A percentile compares a stretch with the other conserved stretches of the same genome.
phyloP scores from a whole-genome alignment of 2,888 invertebrate genomes.

The Archips xylosteana region DNA sequence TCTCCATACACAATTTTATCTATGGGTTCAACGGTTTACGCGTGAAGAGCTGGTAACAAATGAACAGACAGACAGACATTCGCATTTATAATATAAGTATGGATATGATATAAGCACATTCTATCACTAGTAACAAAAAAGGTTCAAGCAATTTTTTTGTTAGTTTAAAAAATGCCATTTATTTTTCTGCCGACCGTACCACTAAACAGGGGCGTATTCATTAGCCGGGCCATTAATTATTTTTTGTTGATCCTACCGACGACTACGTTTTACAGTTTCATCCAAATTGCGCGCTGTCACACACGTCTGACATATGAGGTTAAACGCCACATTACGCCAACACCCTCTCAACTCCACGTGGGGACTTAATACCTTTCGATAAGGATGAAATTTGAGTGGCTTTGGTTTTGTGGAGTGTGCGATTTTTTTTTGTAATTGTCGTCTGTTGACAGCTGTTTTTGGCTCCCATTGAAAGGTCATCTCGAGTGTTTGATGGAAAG shows the following conservation, averaged over 20 bases:
- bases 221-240: conserved; percentile 80
- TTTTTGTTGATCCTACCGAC: conserved; percentile 74
- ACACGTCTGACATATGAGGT: conserved; percentile 43
- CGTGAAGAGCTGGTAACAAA: no score
- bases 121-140: no score
- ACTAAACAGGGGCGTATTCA: conserved; percentile 71
- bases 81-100: no score
- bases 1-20: no score
- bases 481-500: conserved; percentile 31
- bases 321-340: conserved; percentile 21
- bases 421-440: conserved; percentile 4
- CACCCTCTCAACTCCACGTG: background rate
- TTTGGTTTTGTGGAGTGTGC: background rate
- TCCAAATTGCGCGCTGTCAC: conserved; percentile 67
- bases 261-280: conserved; percentile 66
- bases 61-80: no score
- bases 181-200: conserved; percentile 26
- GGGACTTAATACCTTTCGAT: conserved; percentile 1
- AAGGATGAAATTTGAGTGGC: conserved; percentile 21
- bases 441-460: conserved; percentile 53
- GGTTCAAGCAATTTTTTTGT: no score
- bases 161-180: background rate
- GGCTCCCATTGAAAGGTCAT: conserved; percentile 43
- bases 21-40: no score
- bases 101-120: no score